A percentile compares a stretch with the other conserved stretches of the same genome.
Conservation (phyloP, 2,797 vertebrate species). For the Sebastes minor region DNA sequence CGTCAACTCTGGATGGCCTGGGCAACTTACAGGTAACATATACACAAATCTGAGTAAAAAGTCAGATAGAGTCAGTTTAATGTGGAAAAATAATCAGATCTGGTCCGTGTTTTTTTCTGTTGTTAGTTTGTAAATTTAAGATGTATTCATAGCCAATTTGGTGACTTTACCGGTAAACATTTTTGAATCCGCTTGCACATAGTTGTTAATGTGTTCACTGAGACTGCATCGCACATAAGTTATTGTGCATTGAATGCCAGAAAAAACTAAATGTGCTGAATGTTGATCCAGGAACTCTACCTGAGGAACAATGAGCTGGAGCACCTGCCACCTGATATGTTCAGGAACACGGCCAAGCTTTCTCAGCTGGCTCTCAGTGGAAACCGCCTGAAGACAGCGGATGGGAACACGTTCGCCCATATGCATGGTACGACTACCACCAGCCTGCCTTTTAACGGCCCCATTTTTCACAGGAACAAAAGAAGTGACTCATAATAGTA, state of each 20-base stretch:
- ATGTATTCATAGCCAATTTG: background rate
- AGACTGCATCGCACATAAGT: background rate
- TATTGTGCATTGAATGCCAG: background rate
- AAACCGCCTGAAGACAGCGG: constrained; percentile 80
- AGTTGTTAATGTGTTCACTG: background rate
- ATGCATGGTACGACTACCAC: constrained; percentile 70
- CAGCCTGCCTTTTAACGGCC: background rate
- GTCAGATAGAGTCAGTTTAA: background rate
- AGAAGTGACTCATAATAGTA: background rate
- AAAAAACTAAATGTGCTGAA: constrained; percentile 17
- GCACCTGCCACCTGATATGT: constrained; percentile 71
- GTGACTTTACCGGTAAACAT: background rate
- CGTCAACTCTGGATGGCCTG: constrained; percentile 72
- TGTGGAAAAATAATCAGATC: background rate
- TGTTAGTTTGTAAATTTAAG: background rate
- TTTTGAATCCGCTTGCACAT: background rate
- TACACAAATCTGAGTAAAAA: background rate
- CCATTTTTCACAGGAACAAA: constrained; percentile 15
- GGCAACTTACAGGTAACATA: constrained; percentile 70
- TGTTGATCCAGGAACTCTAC: constrained; percentile 77
- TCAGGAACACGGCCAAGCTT: constrained; percentile 76
- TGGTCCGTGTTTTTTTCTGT: background rate
- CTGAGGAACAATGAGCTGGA: constrained; percentile 81
- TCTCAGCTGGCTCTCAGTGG: constrained; percentile 80
- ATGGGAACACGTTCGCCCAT: constrained; percentile 74